Percentiles rank a stretch among this genome's conserved stretches.
phyloP scores from a whole-genome alignment of 1,140 invertebrate genomes.

The Bombus terrestris region DNA sequence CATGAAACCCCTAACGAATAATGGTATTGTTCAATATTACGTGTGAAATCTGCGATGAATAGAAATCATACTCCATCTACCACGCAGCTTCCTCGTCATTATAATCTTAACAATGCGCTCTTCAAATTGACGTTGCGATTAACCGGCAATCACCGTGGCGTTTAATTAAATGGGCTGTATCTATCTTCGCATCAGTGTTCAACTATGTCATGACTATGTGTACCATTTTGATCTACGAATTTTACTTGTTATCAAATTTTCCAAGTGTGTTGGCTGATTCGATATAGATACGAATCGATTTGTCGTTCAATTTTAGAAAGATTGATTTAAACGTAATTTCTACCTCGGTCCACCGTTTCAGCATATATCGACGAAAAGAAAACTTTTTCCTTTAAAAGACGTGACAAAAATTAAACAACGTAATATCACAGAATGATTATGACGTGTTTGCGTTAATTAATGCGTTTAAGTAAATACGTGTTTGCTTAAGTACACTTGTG shows the following conservation, averaged over 20 bases:
- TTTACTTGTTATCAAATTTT: conserved; percentile 13
- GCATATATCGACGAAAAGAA: background rate
- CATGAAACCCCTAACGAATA: background rate
- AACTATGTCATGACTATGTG: background rate
- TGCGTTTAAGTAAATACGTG: conserved; percentile 8
- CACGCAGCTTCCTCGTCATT: conserved; percentile 30
- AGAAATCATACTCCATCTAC: conserved; percentile 32
- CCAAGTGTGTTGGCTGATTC: background rate
- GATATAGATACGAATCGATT: background rate
- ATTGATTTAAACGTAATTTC: background rate
- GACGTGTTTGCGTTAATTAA: background rate
- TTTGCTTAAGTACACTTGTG: background rate
- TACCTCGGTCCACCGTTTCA: too few species aligned
- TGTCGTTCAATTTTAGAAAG: background rate
- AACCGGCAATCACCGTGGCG: conserved; percentile 46
- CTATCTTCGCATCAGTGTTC: conserved; percentile 7
- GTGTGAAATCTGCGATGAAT: conserved; percentile 34
- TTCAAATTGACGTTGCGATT: conserved; percentile 43
- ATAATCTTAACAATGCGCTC: conserved; percentile 45
- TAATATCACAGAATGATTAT: background rate
- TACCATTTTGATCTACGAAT: background rate
- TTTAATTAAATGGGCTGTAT: conserved; percentile 53
- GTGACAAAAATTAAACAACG: background rate
- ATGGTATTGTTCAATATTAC: background rate
- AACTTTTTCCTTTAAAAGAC: background rate